These are phyloP conservation scores for Oxyruncus cristatus DNA, from an alignment of 2,113 vertebrate genomes.

Conservation along the genomic window DNA sequence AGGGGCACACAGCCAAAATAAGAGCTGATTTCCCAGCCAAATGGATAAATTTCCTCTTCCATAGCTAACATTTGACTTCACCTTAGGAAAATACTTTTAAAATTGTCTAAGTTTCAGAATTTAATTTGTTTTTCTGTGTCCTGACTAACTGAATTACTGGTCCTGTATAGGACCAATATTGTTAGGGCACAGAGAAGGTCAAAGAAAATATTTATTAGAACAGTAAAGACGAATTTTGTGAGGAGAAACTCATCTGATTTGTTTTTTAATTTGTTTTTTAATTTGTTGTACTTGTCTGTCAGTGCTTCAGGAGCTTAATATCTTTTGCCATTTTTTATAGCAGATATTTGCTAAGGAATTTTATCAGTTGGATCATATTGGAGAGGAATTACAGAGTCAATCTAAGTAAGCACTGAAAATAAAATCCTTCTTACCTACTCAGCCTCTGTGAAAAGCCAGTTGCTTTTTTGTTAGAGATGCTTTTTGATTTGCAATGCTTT, in stretches of 20 bases:
- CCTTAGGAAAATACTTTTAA: not conserved
- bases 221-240: not conserved
- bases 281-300: not conserved
- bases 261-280: not conserved
- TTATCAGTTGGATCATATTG: not conserved
- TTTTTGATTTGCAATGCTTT: not conserved
- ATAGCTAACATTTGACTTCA: not conserved
- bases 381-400: not conserved
- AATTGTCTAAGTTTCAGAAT: not conserved
- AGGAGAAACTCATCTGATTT: not conserved
- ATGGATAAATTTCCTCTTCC: not conserved
- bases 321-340: not conserved
- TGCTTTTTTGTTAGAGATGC: not conserved
- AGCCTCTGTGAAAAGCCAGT: not conserved
- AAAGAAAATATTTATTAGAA: not conserved
- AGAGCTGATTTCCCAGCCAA: not conserved
- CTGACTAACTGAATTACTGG: not conserved
- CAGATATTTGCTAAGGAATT: not conserved
- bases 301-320: not conserved
- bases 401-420: not conserved
- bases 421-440: not conserved
- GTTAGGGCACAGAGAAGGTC: not conserved
- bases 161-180: not conserved
- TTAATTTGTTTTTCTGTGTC: not conserved
- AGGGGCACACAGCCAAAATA: constrained; percentile 24